Conservation (phyloP, 2,113 vertebrate genomes). For the Tetrax tetrax region DNA sequence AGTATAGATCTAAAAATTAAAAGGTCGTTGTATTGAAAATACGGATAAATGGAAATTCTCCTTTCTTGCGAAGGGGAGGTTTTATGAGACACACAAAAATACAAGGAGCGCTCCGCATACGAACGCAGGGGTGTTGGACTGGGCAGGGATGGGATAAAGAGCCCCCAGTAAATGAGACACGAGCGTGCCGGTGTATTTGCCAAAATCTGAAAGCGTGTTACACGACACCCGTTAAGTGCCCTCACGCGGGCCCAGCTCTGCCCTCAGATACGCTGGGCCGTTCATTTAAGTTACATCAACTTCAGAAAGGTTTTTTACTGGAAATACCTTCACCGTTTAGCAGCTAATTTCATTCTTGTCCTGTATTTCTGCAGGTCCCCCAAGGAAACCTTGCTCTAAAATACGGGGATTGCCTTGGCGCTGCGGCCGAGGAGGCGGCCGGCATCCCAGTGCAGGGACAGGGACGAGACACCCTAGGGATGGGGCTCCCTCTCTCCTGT, state of each 20-base stretch:
- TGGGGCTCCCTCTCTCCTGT: not conserved
- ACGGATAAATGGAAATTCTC: not conserved
- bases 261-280: fast-evolving
- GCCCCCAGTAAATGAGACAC: not conserved
- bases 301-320: not conserved
- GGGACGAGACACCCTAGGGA: not conserved
- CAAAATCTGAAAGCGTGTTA: not conserved
- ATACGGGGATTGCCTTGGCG: not conserved
- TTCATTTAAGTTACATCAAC: not conserved
- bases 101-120: not conserved
- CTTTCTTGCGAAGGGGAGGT: not conserved
- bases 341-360: not conserved
- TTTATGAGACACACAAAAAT: not conserved
- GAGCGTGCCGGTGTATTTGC: not conserved
- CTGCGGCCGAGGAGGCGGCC: not conserved
- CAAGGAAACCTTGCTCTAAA: not conserved
- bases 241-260: not conserved
- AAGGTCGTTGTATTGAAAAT: not conserved
- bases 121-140: not conserved
- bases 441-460: fast-evolving
- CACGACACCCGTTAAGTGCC: not conserved
- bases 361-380: not conserved
- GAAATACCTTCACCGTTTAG: conserved; percentile 1
- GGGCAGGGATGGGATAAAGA: not conserved
- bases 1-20: not conserved